phyloP scores from a whole-genome alignment of 2,113 vertebrate species.

The Etheostoma spectabile region DNA sequence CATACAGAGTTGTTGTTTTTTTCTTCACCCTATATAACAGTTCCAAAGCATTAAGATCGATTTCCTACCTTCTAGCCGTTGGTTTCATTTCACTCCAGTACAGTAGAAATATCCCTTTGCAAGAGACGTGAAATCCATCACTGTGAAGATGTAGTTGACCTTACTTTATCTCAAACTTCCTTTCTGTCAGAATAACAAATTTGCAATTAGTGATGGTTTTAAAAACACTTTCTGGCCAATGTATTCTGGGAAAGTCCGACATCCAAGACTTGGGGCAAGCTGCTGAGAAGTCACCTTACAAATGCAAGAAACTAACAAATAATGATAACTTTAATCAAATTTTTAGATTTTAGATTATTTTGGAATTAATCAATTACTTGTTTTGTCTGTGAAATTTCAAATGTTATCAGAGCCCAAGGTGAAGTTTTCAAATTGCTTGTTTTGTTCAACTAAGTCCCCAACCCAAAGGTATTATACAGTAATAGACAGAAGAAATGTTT shows the following conservation, averaged over 20 bases:
- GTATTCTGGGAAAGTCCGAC: too few relatives aligned
- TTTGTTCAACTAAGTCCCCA: neutral
- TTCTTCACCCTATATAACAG: neutral
- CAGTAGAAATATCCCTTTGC: slow-evolving; percentile 1
- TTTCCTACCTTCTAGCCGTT: neutral
- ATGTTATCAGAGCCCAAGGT: neutral
- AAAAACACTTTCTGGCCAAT: neutral
- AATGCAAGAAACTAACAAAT: neutral
- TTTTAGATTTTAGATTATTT: neutral
- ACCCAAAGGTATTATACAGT: neutral
- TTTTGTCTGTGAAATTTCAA: neutral
- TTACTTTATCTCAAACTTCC: slow-evolving; percentile 3
- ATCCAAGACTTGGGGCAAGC: neutral
- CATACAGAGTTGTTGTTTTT: neutral
- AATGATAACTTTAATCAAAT: neutral
- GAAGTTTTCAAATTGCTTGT: neutral
- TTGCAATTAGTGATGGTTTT: slow-evolving; percentile 2
- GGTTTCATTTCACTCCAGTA: neutral
- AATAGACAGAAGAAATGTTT: neutral
- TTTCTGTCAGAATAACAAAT: slow-evolving; percentile 1
- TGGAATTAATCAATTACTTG: neutral
- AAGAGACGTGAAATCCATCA: slow-evolving; percentile 12
- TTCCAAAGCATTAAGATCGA: slow-evolving; percentile 3
- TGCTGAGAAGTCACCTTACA: neutral
- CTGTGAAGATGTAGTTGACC: neutral